Evolutionary conservation across 2,888 invertebrate genomes (phyloP), one percentile per base, ranked within the genome.

Genomic region (Ectemnius lituratus): DNA sequence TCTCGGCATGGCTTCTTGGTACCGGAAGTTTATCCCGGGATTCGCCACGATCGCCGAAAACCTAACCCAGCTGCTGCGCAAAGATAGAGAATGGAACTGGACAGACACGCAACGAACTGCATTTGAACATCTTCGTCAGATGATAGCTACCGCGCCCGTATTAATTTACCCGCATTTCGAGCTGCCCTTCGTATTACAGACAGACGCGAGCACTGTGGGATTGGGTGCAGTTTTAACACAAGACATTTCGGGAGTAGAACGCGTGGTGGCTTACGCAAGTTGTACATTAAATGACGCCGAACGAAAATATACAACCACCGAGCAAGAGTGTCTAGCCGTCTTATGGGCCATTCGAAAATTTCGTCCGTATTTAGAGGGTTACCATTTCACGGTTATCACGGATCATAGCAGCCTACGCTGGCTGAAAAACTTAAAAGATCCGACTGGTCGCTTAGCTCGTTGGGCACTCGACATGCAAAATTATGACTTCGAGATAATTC

Each of bases 301-400:
- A 18, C 13, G 13, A 8, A 67, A 67, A 2, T 67, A 67, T 16
- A 14, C 60, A 6, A 45, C 47, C 2, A 68, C 46, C 16, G 62
- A 68, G 18, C 28, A 27, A 1, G 68, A 69, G 18, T 60, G 49
- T 3, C 28, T 62, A 3, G 62, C 68, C 2, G 47, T 69, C 0
- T 6, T 47, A 0, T 69, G 62, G 58, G 62, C 18, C 2, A 57
- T 47, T 1, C n/a, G 23, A 0, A 58, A 69, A 47, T 27, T 69
- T 11, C 62, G 47, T 1, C 20, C 28, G 0, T 49, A 69, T 14
- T 11, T 62, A 0, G 49, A 62, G 6, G 57, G 57, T 4, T 18
- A 23, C 6, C 58, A 58, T 4, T 58, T 58, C 23, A 58, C 58
- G 23, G 58, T 58, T 13, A 16, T 58, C 1, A 27, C 58, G 4